These are phyloP conservation scores for Falco cherrug DNA, from an alignment of 2,797 vertebrate genomes.

Conservation along the genomic window DNA sequence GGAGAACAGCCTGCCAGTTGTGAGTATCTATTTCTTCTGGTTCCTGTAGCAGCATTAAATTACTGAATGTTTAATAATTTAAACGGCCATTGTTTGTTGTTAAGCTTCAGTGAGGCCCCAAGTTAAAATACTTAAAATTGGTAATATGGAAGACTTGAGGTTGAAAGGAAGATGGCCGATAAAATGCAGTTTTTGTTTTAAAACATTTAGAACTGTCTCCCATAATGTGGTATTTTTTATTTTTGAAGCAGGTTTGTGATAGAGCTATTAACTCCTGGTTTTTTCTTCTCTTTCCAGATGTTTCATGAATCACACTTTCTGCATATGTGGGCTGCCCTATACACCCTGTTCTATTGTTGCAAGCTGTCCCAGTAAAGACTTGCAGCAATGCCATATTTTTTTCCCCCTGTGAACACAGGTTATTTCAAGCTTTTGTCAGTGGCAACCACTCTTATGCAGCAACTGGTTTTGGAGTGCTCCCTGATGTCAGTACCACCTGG, in stretches of 20 bases:
- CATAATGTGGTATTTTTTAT: accelerated
- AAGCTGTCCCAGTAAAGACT: conserved; percentile 85
- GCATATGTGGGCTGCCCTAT: conserved; percentile 81
- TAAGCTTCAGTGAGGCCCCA: neutral
- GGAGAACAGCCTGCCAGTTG: conserved; percentile 99
- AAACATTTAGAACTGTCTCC: neutral
- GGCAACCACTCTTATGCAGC: conserved; percentile 88
- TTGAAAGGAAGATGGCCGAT: neutral
- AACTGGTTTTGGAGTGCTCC: conserved; percentile 88
- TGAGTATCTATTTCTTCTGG: conserved; percentile 78
- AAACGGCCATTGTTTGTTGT: neutral
- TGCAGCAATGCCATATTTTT: conserved; percentile 89
- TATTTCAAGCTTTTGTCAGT: conserved; percentile 89
- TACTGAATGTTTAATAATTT: neutral
- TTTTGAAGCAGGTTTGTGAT: neutral
- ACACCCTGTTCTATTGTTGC: conserved; percentile 83
- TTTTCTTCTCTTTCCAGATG: conserved; percentile 71
- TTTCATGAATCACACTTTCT: conserved; percentile 82
- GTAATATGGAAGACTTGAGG: neutral
- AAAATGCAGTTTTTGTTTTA: neutral
- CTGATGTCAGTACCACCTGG: conserved; percentile 86
- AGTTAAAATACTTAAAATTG: neutral
- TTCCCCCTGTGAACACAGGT: conserved; percentile 86
- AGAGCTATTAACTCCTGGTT: conserved; percentile 40
- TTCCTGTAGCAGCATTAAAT: neutral